phyloP scores from a whole-genome alignment of 2,888 invertebrate genomes.

The Acanthoscelides obtectus region DNA sequence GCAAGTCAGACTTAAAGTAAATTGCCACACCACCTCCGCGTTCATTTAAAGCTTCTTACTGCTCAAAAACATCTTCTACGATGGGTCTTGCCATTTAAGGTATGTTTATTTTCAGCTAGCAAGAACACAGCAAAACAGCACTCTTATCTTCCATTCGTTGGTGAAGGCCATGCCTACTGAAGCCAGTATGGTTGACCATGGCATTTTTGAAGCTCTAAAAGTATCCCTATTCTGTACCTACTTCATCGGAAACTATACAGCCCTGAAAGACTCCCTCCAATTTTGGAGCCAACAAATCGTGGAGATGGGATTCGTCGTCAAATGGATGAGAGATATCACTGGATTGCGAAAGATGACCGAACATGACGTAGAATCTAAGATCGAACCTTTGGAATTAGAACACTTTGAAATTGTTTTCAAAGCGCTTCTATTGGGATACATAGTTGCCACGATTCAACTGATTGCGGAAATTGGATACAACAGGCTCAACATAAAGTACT shows the following conservation, averaged over 20 bases:
- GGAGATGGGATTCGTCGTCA: slow-evolving; percentile 23
- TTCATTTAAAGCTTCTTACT: too few relatives aligned
- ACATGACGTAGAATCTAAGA: slow-evolving; percentile 6
- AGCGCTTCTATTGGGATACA: slow-evolving; percentile 18
- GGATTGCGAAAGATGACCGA: slow-evolving; percentile 10
- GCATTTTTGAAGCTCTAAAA: neutral
- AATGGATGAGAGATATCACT: slow-evolving; percentile 23
- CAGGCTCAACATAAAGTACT: slow-evolving; percentile 7
- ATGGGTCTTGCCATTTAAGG: too few relatives aligned
- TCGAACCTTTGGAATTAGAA: slow-evolving; percentile 14
- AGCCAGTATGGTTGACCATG: slow-evolving; percentile 5
- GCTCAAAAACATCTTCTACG: too few relatives aligned
- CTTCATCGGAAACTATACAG: slow-evolving; percentile 19
- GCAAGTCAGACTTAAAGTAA: too few relatives aligned
- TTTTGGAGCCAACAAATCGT: slow-evolving; percentile 25
- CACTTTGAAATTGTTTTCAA: slow-evolving; percentile 26
- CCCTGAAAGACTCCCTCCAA: slow-evolving; percentile 17
- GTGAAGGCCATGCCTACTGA: slow-evolving; percentile 6
- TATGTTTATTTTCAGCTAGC: slow-evolving; percentile 4
- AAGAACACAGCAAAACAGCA: slow-evolving; percentile 2
- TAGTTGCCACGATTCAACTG: slow-evolving; percentile 11
- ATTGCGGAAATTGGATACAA: slow-evolving; percentile 18
- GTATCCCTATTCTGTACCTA: slow-evolving; percentile 20
- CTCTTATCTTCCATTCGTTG: slow-evolving; percentile 6
- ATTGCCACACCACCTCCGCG: too few relatives aligned